Conservation (phyloP, 2,888 invertebrate species). For the Coenonympha glycerion region DNA sequence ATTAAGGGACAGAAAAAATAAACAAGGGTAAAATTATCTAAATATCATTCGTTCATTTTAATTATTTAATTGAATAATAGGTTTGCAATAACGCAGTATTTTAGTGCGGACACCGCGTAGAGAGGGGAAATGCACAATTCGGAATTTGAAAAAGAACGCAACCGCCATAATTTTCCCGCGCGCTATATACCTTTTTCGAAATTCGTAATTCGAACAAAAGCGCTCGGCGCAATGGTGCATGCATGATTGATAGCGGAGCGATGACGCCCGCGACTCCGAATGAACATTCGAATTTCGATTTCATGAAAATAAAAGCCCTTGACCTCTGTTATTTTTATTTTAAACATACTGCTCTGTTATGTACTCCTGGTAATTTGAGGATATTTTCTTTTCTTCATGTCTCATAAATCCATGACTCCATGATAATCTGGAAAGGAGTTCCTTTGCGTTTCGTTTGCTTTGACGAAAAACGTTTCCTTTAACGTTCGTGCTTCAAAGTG, state of each 20-base stretch:
- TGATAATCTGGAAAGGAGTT: no score
- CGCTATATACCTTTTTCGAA: constrained; percentile 67
- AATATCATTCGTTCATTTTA: constrained; percentile 45
- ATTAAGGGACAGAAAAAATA: neutral
- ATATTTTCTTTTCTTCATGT: no score
- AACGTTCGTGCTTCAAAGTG: no score
- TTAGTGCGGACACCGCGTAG: constrained; percentile 42
- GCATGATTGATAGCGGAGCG: constrained; percentile 71
- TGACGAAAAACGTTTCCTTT: no score
- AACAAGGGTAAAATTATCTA: constrained; percentile 17
- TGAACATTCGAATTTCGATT: constrained; percentile 57
- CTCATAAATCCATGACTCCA: no score
- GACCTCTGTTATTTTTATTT: constrained; percentile 42
- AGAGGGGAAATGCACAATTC: constrained; percentile 45
- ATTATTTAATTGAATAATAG: constrained; percentile 62
- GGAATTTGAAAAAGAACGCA: constrained; percentile 60
- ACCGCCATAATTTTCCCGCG: constrained; percentile 62
- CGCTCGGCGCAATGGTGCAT: constrained; percentile 71
- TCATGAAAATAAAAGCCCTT: constrained; percentile 58
- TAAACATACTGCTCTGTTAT: neutral
- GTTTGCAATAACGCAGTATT: constrained; percentile 42
- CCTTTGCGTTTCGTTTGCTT: no score
- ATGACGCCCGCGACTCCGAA: constrained; percentile 50
- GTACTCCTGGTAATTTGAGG: neutral
- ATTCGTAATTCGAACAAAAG: constrained; percentile 73